Conservation (phyloP, 2,888 invertebrate species). For the Bedellia somnulentella region DNA sequence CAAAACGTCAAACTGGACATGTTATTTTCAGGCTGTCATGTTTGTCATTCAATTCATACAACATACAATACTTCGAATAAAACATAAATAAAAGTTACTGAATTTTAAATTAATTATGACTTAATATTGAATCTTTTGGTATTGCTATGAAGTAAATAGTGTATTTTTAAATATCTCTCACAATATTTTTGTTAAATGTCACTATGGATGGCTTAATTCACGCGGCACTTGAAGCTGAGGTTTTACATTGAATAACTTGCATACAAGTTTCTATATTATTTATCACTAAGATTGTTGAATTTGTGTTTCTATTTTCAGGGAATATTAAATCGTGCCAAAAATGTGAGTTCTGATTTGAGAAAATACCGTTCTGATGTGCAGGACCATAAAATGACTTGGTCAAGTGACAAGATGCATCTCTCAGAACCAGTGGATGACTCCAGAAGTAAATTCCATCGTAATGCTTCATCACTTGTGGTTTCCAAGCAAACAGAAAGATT, state of each 20-base stretch:
- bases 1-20: too few relatives aligned
- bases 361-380: conserved; percentile 48
- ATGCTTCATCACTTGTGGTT: conserved; percentile 28
- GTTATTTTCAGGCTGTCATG: conserved; percentile 61
- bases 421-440: conserved; percentile 52
- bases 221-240: conserved; percentile 62
- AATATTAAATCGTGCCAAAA: conserved; percentile 53
- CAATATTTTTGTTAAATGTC: conserved; percentile 50
- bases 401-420: conserved; percentile 52
- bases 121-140: conserved; percentile 49
- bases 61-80: conserved; percentile 48
- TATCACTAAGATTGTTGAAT: background rate
- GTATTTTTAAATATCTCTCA: conserved; percentile 36
- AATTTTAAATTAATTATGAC: conserved; percentile 56
- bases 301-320: conserved; percentile 26
- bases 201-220: conserved; percentile 62
- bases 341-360: conserved; percentile 48
- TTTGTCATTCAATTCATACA: too few relatives aligned
- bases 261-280: conserved; percentile 14
- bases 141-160: conserved; percentile 50
- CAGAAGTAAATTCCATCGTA: conserved; percentile 49
- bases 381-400: conserved; percentile 60
- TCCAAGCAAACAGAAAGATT: conserved; percentile 41
- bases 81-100: conserved; percentile 58
- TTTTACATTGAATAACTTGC: conserved; percentile 34